Evolutionary conservation across 2,797 vertebrate genomes (phyloP).

Genomic region (Garrulus glandarius): DNA sequence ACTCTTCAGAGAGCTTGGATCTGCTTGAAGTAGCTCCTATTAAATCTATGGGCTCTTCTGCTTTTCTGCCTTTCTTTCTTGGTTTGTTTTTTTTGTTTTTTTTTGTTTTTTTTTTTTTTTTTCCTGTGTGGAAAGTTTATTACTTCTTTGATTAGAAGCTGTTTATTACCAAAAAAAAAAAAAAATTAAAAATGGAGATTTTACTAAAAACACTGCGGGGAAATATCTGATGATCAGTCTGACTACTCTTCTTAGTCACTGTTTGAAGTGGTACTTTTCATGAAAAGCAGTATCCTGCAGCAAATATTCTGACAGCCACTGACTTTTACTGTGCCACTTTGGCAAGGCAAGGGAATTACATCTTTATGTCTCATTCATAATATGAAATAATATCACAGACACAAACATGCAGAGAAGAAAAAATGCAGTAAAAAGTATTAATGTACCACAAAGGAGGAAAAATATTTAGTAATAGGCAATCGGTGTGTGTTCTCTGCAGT

Average conservation of each 20-base stretch:
- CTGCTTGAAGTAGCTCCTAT: neutral
- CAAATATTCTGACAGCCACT: neutral
- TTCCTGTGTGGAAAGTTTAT: neutral
- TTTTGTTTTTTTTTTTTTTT: neutral
- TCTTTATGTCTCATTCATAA: neutral
- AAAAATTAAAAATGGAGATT: neutral
- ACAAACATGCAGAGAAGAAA: neutral
- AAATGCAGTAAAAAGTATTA: neutral
- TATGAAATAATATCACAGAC: neutral
- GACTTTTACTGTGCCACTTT: neutral
- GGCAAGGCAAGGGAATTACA: neutral
- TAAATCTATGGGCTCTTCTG: neutral
- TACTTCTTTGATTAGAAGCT: neutral
- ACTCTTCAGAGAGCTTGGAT: neutral
- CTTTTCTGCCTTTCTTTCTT: neutral
- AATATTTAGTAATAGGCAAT: neutral
- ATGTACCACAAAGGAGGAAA: neutral
- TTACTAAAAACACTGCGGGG: neutral
- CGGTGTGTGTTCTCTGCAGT: neutral
- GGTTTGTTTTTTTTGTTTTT: too few species aligned
- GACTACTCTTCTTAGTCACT: neutral
- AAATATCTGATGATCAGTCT: neutral
- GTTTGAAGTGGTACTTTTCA: neutral
- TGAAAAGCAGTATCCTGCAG: neutral
- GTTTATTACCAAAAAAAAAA: neutral